Evolutionary conservation across 2,888 invertebrate species (phyloP), one percentile per base, ranked within the genome.

Genomic region (Leptura quadrifasciata): DNA sequence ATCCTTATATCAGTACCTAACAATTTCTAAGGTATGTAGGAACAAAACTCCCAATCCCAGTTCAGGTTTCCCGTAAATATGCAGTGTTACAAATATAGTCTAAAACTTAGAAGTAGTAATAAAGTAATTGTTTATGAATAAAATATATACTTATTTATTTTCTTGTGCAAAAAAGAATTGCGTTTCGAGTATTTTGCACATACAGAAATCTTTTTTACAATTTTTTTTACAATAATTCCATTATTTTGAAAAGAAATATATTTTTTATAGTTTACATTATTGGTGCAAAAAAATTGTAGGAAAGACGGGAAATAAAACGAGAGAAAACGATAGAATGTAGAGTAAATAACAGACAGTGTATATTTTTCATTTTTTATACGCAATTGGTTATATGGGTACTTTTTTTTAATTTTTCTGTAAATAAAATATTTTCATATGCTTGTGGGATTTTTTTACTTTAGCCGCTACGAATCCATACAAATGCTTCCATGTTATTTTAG

Each of bases 401-500:
- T 85, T 83, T 31, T 82, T 84, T 75, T 77, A 75, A 80, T 84
- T 78, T 79, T 76, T 82, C 79, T 85, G 83, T 85, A 86, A 81
- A 85, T 85, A 84, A 74, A 82, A 82, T 81, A 79, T 83, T 83
- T 82, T 83, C 83, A 81, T 84, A 84, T 85, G 87, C 87, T 87
- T 87, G 84, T 85, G 86, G 86, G 86, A 85, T 82, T 83, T 82
- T 82, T 82, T 83, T 84, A 85, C 76, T 75, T 80, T 82, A 84
- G 84, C 84, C 85, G 81, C 85, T 86, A 86, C 86, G 84, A 85
- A 86, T 84, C 85, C 85, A 85, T 86, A 85, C 85, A 84, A 85
- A 87, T 87, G 87, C 87, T 87, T 87, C 87, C 87, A 87, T 85
- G 82, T 86, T 85, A 79, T 76, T 80, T 80, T 79, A 76, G 76